phyloP scores from a whole-genome alignment of 2,113 vertebrate genomes.

The Empidonax alnorum region DNA sequence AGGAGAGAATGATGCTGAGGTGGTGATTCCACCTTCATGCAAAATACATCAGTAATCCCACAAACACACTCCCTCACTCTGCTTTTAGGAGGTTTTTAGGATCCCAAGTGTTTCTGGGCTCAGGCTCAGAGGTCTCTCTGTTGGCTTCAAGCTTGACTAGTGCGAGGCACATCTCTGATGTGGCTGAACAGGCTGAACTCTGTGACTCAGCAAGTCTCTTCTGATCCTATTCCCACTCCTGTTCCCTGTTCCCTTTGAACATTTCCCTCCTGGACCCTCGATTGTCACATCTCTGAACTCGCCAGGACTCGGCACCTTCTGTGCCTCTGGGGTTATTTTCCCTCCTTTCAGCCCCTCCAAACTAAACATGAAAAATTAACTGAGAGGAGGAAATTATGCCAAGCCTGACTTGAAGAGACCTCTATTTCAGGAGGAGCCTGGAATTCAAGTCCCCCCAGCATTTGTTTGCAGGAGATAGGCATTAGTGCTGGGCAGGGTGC shows the following conservation, averaged over 20 bases:
- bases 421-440: background rate
- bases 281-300: background rate
- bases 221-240: background rate
- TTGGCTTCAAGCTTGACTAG: background rate
- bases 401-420: background rate
- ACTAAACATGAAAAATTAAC: background rate
- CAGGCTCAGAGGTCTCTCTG: background rate
- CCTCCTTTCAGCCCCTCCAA: background rate
- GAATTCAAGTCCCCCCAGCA: background rate
- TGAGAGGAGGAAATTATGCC: background rate
- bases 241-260: background rate
- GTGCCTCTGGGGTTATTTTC: background rate
- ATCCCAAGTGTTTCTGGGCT: background rate
- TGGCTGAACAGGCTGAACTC: background rate
- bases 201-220: background rate
- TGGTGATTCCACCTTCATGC: background rate
- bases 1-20: fast-evolving
- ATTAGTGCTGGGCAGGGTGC: background rate
- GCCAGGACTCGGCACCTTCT: background rate
- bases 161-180: background rate
- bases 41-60: background rate
- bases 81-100: background rate
- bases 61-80: background rate
- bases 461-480: slow-evolving; percentile 45
- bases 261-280: background rate